Evolutionary conservation across 2,888 invertebrate genomes (phyloP), one percentile per base, ranked within the genome.

Genomic region (Andricus quercusramuli): DNA sequence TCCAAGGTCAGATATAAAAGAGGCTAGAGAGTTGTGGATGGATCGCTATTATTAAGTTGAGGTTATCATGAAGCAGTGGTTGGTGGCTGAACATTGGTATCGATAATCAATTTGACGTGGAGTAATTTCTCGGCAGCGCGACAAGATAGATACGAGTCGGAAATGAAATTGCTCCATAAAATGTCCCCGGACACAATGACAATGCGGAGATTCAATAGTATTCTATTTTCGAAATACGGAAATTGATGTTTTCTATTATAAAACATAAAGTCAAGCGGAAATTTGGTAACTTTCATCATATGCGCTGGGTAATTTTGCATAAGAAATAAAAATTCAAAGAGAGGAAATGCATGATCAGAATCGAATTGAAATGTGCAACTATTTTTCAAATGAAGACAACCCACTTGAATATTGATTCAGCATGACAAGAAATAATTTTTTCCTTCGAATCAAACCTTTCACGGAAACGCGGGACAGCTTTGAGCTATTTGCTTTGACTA

Each of bases 71-170:
- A 74, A 56, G n/a, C 11, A 32, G 20, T 37, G 74, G 74, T 74
- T 74, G 74, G 20, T 74, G 74, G 56, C 56, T 56, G 32, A 32
- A 74, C 51, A 4, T 56, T 51, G 77, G 62, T 77, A 80, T 78
- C 68, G 68, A 78, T 80, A 78, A 77, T 68, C 77, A 80, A 80
- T 80, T 80, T 80, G 77, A 68, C 77, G 77, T 62, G 66, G 68
- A 77, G 80, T 80, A 80, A 80, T 80, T 79, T 65, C 74, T 76
- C 66, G 76, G 29, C 44, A 32, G 25, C 47, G 74, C 47, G 47
- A 56, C 66, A 65, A 76, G 51, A 80, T 80, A 89, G 85, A 89
- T 88, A 83, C 86, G 86, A 82, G 84, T 25, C 47, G 70, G 70
- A 70, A 70, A 70, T 70, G 29, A 51, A 70, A 51, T 70, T 29